Evolutionary conservation across 2,113 vertebrate genomes (phyloP), one percentile per base, ranked within the genome.

Genomic region (Cavia aperea): DNA sequence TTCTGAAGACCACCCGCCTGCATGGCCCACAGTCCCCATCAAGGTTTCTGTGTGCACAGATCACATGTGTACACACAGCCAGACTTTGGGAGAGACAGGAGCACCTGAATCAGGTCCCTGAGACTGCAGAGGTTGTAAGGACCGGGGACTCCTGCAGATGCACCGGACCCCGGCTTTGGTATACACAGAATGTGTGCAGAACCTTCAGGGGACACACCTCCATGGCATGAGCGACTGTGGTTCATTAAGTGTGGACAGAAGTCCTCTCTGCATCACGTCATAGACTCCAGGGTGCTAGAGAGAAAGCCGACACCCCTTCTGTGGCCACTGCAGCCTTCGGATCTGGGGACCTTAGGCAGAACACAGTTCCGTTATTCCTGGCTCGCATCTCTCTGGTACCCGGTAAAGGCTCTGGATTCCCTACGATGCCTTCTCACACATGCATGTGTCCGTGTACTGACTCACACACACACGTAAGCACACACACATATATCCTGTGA

Each of bases 1-100:
- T 91, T 77, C 79, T 70, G 89, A 63, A 94, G n/a, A 33, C 75
- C 31, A 19, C 65, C 46, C 5, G 0, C 66, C 60, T 54, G 84
- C 39, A 13, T 9, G 49, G 72, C 63, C 66, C 81, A 7, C 62
- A 60, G 70, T 86, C 66, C 83, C 58, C 23, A 60, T 91, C 81
- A 90, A 91, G 89, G n/a, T 94, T 92, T 91, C 88, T 92, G 49
- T 81, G 92, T 39, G 39, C 39, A 39, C 39, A 39, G 39, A 39
- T 39, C 39, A 39, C 39, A 39, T 39, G 39, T 39, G 39, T 39
- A 39, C 39, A 39, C 39, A 39, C 39, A 39, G 39, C 39, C 39
- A 39, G 39, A 39, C 39, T 39, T 39, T 39, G 39, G 39, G 39
- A 39, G 39, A 39, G 39, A 39, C 39, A 39, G 39, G 39, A 39